A percentile compares a stretch with the other conserved stretches of the same genome.
Evolutionary conservation across 2,888 invertebrate species (phyloP).

Genomic region (Dichetophora obliterata): DNA sequence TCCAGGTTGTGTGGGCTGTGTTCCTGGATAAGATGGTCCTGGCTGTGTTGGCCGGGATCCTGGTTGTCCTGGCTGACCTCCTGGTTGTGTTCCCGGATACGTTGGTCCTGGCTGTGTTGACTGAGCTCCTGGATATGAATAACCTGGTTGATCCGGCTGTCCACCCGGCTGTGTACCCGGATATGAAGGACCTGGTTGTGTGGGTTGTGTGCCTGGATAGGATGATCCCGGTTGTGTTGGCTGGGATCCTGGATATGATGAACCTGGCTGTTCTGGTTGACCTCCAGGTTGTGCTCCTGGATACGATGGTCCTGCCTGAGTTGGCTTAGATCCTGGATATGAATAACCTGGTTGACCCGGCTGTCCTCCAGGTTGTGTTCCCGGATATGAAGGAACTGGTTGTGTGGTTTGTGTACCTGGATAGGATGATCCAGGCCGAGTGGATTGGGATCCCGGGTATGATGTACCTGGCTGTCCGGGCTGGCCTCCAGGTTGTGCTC

Average conservation of each 20-base stretch:
- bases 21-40: constrained; percentile 23
- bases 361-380: neutral
- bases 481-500: constrained; percentile 40
- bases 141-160: neutral
- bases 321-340: constrained; percentile 16
- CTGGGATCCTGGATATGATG: constrained; percentile 40
- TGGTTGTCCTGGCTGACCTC: constrained; percentile 17
- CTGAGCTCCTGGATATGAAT: constrained; percentile 39
- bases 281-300: constrained; percentile 37
- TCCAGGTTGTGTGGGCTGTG: constrained; percentile 24
- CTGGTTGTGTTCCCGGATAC: constrained; percentile 12
- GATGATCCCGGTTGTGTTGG: constrained; percentile 32
- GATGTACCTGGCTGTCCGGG: constrained; percentile 36
- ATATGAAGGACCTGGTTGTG: constrained; percentile 24
- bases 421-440: constrained; percentile 33
- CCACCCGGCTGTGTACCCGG: constrained; percentile 20
- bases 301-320: constrained; percentile 39
- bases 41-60: constrained; percentile 38
- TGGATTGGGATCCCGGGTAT: constrained; percentile 34
- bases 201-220: constrained; percentile 29
- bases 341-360: too few species aligned
- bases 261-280: constrained; percentile 27
- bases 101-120: constrained; percentile 32
- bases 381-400: constrained; percentile 12
- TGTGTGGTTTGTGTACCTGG: constrained; percentile 30